phyloP scores from a whole-genome alignment of 2,797 vertebrate genomes.

The Psittacula derbiana region DNA sequence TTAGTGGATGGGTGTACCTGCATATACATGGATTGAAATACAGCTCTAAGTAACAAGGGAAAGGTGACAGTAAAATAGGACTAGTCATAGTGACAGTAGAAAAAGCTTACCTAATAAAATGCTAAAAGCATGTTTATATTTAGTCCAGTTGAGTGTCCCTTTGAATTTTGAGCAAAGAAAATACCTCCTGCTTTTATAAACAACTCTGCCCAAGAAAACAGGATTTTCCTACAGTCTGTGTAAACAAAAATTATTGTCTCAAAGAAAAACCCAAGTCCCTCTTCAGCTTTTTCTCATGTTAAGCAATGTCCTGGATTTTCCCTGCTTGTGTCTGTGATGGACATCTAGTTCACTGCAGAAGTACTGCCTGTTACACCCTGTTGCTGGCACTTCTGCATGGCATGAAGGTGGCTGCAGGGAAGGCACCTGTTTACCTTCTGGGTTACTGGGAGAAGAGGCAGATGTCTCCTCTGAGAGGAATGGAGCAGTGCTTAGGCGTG shows the following conservation, averaged over 20 bases:
- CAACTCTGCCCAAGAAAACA: not conserved
- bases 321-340: not conserved
- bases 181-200: not conserved
- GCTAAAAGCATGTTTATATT: not conserved
- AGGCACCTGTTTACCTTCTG: fast-evolving
- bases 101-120: not conserved
- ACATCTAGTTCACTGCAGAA: not conserved
- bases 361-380: not conserved
- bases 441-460: not conserved
- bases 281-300: not conserved
- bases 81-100: not conserved
- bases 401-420: not conserved
- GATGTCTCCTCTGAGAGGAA: not conserved
- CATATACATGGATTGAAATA: not conserved
- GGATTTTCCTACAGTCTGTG: not conserved
- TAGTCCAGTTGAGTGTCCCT: not conserved
- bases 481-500: not conserved
- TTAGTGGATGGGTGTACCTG: not conserved
- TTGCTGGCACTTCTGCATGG: not conserved
- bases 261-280: not conserved
- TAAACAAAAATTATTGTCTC: not conserved
- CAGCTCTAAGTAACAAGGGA: not conserved
- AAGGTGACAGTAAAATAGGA: not conserved
- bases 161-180: not conserved
- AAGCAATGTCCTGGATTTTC: not conserved